Evolutionary conservation across 2,888 invertebrate genomes (phyloP), one percentile per base, ranked within the genome.

Genomic region (Drosophila maculinotata): DNA sequence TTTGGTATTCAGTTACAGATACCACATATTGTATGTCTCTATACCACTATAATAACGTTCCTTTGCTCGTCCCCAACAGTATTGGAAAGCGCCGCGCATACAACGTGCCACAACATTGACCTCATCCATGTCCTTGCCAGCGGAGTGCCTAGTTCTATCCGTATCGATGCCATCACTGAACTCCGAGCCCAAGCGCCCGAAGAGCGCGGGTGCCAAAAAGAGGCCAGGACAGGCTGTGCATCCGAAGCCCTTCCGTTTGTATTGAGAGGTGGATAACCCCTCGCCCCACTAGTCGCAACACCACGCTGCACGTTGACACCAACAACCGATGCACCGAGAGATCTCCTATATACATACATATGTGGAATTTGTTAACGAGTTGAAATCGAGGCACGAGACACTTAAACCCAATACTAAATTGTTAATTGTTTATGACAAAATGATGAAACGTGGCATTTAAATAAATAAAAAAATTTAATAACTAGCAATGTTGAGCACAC

Each of bases 131-230:
- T 92, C 92, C 49, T 84, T 92, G 76, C 92, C 92, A 52, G 91
- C 92, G 31, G 92, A 92, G 71, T 92, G 92, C 67, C 85, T 92
- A 47, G 92, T 92, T n/a, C 65, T 92, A 25, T 92, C 92, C 9
- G 91, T 92, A 3, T 91, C 92, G 28, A 91, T 91, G 88, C 92
- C 92, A 53, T 91, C 91, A n/a, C 75, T 91, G n/a, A 91, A 86
- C 68, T 79, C 88, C 42, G 90, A 90, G 39, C 80, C 75, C 33
- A 90, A 87, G 65, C 80, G 91, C 39, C 91, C 91, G 7, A 91
- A 91, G 65, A 91, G 91, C 66, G 91, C 91, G 12, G 90, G 91
- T 47, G 84, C 89, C 53, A 91, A 91, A 74, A 89, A 79, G 77
- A 89, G 82, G 74, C 79, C 78, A 25, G 90, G 91, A 20, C 90